phyloP scores from a whole-genome alignment of 2,888 invertebrate genomes.

The Salpingus planirostris region DNA sequence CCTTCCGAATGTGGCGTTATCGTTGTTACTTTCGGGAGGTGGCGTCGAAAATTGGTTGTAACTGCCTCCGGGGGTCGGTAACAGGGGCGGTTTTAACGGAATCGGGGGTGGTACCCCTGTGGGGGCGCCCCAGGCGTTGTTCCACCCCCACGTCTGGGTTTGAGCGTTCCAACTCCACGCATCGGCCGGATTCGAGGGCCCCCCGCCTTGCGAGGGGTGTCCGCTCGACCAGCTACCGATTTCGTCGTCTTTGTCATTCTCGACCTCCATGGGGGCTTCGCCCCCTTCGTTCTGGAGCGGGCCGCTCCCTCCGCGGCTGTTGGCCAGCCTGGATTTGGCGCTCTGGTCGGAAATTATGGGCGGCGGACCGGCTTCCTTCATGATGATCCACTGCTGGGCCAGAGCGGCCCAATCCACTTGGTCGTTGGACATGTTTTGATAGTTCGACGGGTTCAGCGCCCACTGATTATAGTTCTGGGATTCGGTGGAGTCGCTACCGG shows the following conservation, averaged over 20 bases:
- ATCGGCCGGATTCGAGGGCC: conserved; percentile 26
- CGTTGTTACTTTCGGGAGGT: conserved; percentile 26
- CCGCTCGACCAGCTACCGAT: conserved; percentile 38
- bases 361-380: conserved; percentile 67
- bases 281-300: conserved; percentile 48
- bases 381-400: conserved; percentile 96
- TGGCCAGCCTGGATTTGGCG: conserved; percentile 10
- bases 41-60: too few species aligned
- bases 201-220: conserved; percentile 37
- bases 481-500: conserved; percentile 48
- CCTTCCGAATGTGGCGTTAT: conserved; percentile 26
- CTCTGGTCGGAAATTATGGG: conserved; percentile 26
- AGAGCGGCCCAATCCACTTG: conserved; percentile 94
- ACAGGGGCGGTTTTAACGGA: conserved; percentile 31
- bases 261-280: conserved; percentile 83
- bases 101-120: conserved; percentile 28
- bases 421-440: conserved; percentile 73
- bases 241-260: conserved; percentile 62
- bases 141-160: conserved; percentile 42
- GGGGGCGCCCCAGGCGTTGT: conserved; percentile 39
- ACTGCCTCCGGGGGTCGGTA: conserved; percentile 35
- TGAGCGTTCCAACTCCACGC: conserved; percentile 38
- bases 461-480: conserved; percentile 62
- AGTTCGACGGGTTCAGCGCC: conserved; percentile 73
- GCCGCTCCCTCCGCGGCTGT: too few species aligned